A percentile compares a stretch with the other conserved stretches of the same genome.
Conservation (phyloP, 2,888 invertebrate genomes). For the Calameuta idolon region DNA sequence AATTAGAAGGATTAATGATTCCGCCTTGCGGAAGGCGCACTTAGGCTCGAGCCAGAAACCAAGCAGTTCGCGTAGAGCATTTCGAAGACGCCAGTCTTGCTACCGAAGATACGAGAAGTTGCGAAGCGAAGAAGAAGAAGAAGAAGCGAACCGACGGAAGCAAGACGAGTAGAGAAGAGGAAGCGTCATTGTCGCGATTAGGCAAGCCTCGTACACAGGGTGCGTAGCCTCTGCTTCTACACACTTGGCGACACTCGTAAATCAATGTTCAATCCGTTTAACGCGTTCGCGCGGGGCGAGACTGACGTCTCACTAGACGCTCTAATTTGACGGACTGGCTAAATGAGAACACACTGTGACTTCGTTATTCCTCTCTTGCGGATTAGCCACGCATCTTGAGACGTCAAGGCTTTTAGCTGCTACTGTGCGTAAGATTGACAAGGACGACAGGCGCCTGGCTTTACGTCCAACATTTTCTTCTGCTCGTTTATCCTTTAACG, state of each 20-base stretch:
- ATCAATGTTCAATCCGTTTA: slow-evolving; percentile 51
- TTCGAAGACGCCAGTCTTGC: not conserved
- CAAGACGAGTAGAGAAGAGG: not conserved
- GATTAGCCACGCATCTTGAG: not conserved
- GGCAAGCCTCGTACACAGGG: slow-evolving; percentile 31
- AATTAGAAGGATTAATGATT: slow-evolving; percentile 62
- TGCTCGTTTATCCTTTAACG: not conserved
- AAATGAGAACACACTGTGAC: slow-evolving; percentile 5
- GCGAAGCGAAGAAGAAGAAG: not conserved
- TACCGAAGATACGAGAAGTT: not conserved
- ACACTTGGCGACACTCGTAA: slow-evolving; percentile 37
- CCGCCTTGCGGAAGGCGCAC: slow-evolving; percentile 29
- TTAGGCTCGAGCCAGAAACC: not conserved
- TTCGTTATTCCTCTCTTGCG: slow-evolving; percentile 6
- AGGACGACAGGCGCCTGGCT: not conserved
- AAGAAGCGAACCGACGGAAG: not conserved
- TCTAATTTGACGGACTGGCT: slow-evolving; percentile 12
- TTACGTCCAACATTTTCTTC: not conserved
- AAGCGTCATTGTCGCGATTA: slow-evolving; percentile 41
- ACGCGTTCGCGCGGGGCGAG: slow-evolving; percentile 25
- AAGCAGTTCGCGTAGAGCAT: not conserved
- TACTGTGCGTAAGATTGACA: not conserved
- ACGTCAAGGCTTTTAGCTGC: not conserved
- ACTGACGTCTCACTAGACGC: slow-evolving; percentile 24
- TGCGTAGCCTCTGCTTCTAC: slow-evolving; percentile 14